Evolutionary conservation across 2,888 invertebrate species (phyloP), one percentile per base, ranked within the genome.

Genomic region (Cheilosia grossa): DNA sequence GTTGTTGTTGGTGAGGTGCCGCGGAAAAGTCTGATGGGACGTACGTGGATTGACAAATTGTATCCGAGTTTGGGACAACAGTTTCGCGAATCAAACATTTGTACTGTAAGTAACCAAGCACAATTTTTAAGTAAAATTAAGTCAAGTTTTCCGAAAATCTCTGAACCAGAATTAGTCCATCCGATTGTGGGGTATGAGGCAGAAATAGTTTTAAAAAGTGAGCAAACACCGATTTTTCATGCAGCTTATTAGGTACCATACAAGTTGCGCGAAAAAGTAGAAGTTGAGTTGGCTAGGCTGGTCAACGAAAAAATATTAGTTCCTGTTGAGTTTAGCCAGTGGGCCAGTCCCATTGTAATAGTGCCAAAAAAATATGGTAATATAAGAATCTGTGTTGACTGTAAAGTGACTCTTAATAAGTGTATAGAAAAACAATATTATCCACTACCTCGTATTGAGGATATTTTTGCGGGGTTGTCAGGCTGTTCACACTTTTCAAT

Each of bases 371-470:
- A 13, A 24, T 75, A 87, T 42, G 77, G 75, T 2, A 49, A 42
- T 13, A 54, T 87, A 24, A 27, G 82, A 61, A 27, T 78, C 2
- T 80, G 79, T 21, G 24, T 69, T 19, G 86, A 70, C 30, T 87
- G 64, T 58, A 87, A 83, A 30, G 70, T 77, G 1, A 87, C 87
- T 19, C n/a, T 87, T 4, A 87, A 88, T 59, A 69, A 58, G 30
- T 63, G 33, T 42, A 70, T 87, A 17, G 27, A 54, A 42, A 78
- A 69, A 21, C 19, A 73, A 7, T 42, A 83, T 54, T 78, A 83
- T 42, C 73, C 78, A 13, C 10, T 77, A 1, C 63, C 63, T 7
- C 24, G 24, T 44, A 66, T 47, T 17, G 56, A 69, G 59, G 61
- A 78, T 37, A 69, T 69, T 61, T 69, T 63, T 44, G 78, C 56